These are phyloP conservation scores for Origma solitaria DNA, from an alignment of 2,113 vertebrate genomes.

Conservation along the genomic window DNA sequence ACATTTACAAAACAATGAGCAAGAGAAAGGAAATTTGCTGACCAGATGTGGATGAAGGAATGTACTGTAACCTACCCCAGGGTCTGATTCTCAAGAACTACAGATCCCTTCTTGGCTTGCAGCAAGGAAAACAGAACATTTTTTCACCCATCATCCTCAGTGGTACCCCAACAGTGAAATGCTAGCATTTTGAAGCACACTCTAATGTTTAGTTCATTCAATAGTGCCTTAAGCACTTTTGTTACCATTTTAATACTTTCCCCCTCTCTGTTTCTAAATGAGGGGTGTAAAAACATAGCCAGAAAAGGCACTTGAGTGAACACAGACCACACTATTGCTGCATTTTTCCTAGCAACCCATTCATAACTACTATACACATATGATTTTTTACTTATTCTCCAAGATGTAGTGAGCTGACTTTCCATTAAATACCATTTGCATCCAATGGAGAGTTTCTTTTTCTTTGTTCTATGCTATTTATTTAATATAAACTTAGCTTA, in stretches of 20 bases:
- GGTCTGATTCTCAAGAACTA: background rate
- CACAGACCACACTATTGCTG: background rate
- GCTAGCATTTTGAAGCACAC: background rate
- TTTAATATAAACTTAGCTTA: background rate
- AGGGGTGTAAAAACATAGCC: background rate
- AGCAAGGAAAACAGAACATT: background rate
- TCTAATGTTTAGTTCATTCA: background rate
- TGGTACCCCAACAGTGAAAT: background rate
- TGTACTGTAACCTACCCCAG: fast-evolving
- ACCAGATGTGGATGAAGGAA: background rate
- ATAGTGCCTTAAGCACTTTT: background rate
- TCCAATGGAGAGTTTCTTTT: background rate
- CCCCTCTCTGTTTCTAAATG: background rate
- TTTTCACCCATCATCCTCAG: background rate
- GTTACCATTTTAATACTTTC: background rate
- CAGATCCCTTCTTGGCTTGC: background rate
- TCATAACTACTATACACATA: background rate
- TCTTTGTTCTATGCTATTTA: background rate
- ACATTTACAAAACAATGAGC: background rate
- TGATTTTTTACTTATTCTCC: background rate
- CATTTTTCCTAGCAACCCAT: background rate
- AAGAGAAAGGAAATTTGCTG: background rate
- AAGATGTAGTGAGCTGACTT: background rate
- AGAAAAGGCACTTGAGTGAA: background rate
- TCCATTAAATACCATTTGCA: background rate